Percentiles rank a stretch among this genome's conserved stretches.
phyloP scores from a whole-genome alignment of 2,888 invertebrate genomes.

The Calameuta pallipes region DNA sequence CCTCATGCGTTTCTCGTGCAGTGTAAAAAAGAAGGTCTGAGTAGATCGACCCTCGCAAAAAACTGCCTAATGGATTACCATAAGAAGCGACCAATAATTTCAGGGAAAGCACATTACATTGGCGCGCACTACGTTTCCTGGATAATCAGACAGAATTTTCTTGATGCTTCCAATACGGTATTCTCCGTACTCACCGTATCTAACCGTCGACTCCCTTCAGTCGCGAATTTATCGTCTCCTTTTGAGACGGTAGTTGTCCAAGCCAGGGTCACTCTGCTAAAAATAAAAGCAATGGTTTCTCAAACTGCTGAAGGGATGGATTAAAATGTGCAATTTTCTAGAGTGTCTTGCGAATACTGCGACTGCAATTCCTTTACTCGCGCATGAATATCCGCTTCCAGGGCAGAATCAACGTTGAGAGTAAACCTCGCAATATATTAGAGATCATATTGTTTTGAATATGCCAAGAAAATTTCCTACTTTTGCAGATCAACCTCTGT shows the following conservation, averaged over 20 bases:
- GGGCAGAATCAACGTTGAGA: constrained; percentile 1
- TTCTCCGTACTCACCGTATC: not conserved
- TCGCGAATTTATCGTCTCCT: constrained; percentile 24
- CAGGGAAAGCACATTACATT: not conserved
- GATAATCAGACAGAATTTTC: not conserved
- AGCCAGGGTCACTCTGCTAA: constrained; percentile 2
- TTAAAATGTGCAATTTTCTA: constrained; percentile 33
- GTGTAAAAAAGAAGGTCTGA: too few relatives aligned
- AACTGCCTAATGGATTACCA: not conserved
- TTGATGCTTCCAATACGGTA: not conserved
- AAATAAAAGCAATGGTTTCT: constrained; percentile 1
- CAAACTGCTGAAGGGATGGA: constrained; percentile 11
- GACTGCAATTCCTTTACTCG: not conserved
- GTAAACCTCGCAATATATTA: too few relatives aligned
- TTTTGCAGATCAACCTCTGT: too few relatives aligned
- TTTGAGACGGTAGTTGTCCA: constrained; percentile 3
- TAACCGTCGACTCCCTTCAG: constrained; percentile 11
- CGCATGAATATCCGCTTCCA: not conserved
- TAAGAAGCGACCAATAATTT: not conserved
- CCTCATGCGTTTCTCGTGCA: too few relatives aligned
- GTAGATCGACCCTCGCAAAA: not conserved
- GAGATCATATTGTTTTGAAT: too few relatives aligned
- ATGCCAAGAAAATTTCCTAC: too few relatives aligned
- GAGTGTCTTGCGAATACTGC: constrained; percentile 20
- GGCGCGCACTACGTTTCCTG: not conserved